Base-by-base conservation (phyloP, 2,797 vertebrate genomes). In the Tiaroga cobitis region DNA sequence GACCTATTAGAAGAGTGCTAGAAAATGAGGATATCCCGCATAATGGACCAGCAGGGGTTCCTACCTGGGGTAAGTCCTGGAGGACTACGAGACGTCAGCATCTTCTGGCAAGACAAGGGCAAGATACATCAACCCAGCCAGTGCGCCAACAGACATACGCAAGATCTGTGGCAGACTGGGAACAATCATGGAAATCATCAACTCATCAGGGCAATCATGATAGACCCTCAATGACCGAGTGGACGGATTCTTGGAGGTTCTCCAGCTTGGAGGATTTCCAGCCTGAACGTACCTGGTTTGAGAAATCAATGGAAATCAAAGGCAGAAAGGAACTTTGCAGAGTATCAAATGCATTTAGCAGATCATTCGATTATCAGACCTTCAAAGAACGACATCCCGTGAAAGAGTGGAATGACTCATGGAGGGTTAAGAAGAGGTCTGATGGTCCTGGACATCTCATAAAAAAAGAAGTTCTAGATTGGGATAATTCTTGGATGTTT, bases 221-320 rank as follows among this genome's bases (percentile, higher is more conserved):
- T 29, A 90, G 37, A 83, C 92, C 91, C 2, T 93, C 92, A 0
- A 63, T 90, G 4, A 90, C 61, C 21, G 89, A 91, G 43, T 94
- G 93, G 93, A 89, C 63, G 15, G 88, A 91, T 8, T 87, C 92
- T 4, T 94, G 92, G 92, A 90, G 80, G 81, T 86, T 85, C n/a
- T 91, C 87, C 0, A n/a, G 8, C 43, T 80, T 89, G 61, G 46
- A 11, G 8, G 8, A 84, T 63, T 80, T 84, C 21, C 86, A 85
- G 11, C 15, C 29, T 29, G 74, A 39, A 67, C 56, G 83, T 18
- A 87, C 76, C 0, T 56, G 73, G 32, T 21, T 88, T 51, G 18
- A 89, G 59, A 61, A 69, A 19, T 69, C 73, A 15, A 69, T 90
- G 80, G 89, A 92, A 75, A 89, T 93, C 18, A 65, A 88, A 51